These are phyloP conservation scores for Dufourea novaeangliae DNA, from an alignment of 1,140 invertebrate species.

Conservation along the genomic window DNA sequence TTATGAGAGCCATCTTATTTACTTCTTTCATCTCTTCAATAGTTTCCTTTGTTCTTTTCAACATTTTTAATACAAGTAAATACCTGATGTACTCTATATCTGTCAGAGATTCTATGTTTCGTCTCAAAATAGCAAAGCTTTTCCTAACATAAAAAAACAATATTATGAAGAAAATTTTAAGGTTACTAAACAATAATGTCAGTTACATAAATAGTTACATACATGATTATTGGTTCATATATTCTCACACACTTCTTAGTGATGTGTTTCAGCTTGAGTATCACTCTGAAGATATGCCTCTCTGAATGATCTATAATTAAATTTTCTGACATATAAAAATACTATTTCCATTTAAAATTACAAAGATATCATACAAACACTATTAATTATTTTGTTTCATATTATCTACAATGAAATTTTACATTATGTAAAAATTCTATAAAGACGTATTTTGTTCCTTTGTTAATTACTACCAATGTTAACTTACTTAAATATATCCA, in stretches of 20 bases:
- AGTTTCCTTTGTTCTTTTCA: conserved; percentile 69
- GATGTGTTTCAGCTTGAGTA: conserved; percentile 69
- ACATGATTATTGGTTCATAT: conserved; percentile 71
- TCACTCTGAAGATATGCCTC: conserved; percentile 74
- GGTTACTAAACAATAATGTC: neutral
- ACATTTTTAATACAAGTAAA: conserved; percentile 73
- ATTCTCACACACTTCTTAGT: conserved; percentile 68
- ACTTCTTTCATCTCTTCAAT: conserved; percentile 67
- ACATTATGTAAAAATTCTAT: neutral
- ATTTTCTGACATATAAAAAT: conserved; percentile 14
- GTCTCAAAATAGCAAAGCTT: conserved; percentile 64
- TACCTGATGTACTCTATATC: conserved; percentile 72
- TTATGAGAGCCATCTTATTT: conserved; percentile 65
- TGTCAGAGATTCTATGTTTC: conserved; percentile 55
- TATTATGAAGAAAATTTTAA: neutral
- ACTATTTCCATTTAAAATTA: conserved; percentile 16
- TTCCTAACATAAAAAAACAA: conserved; percentile 65
- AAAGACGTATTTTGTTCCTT: neutral
- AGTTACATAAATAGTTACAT: conserved; percentile 41
- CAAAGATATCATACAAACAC: too few species aligned
- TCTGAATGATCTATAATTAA: conserved; percentile 72
- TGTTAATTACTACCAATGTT: conserved; percentile 1
- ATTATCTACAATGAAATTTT: neutral
- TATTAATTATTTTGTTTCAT: too few species aligned
- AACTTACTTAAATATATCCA: conserved; percentile 75